A percentile compares a stretch with the other conserved stretches of the same genome.
phyloP scores from a whole-genome alignment of 2,113 vertebrate species.

The Felis chaus region DNA sequence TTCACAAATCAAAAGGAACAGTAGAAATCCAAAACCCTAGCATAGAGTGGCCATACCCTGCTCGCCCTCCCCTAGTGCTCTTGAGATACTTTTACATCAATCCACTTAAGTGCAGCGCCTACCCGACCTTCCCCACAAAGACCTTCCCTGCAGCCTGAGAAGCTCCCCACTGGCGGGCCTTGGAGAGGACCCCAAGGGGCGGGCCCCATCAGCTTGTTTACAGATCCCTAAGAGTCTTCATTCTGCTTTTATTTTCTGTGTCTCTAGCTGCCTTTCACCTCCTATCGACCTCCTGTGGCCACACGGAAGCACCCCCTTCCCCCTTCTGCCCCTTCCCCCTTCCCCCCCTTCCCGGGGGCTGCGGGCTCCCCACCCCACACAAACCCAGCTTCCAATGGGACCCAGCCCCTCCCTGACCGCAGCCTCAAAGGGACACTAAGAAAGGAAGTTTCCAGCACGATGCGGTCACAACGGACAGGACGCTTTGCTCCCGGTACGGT shows the following conservation, averaged over 20 bases:
- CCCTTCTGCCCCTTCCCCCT: too few relatives aligned
- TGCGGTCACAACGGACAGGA: not conserved
- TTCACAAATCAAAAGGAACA: not conserved
- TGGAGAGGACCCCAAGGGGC: not conserved
- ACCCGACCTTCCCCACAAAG: constrained; percentile 49
- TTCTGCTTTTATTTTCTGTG: not conserved
- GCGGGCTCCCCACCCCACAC: rapidly evolving
- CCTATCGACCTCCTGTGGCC: not conserved
- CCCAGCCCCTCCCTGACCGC: not conserved
- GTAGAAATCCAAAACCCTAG: constrained; percentile 19
- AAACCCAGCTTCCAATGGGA: not conserved
- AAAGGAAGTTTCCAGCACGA: not conserved
- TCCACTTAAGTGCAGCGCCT: constrained; percentile 11
- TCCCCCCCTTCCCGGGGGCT: rapidly evolving
- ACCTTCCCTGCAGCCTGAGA: constrained; percentile 19
- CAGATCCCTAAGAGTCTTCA: constrained; percentile 44
- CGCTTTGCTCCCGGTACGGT: rapidly evolving
- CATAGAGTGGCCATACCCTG: constrained; percentile 53
- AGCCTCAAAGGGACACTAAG: not conserved
- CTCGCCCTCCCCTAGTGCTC: not conserved
- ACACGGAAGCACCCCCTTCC: rapidly evolving
- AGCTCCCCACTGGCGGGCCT: constrained; percentile 33
- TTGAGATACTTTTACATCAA: constrained; percentile 58
- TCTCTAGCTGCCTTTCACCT: rapidly evolving
- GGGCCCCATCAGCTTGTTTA: not conserved